These are phyloP conservation scores for Chaetorhynchus papuensis DNA, from an alignment of 2,113 vertebrate species.

Conservation along the genomic window DNA sequence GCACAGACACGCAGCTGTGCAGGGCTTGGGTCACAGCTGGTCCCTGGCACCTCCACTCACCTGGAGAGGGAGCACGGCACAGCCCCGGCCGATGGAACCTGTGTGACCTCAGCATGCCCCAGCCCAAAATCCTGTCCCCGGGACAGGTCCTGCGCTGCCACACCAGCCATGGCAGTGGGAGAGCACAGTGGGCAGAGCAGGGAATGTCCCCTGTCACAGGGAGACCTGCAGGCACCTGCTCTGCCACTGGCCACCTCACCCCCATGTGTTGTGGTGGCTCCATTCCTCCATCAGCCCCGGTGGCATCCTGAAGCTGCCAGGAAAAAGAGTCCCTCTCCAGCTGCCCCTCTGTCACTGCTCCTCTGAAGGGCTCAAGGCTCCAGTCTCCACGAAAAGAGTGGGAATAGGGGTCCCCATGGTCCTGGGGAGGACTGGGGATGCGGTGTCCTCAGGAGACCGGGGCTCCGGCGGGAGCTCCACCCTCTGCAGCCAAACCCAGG, in stretches of 20 bases:
- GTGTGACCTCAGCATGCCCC: accelerated
- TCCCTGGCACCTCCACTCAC: accelerated
- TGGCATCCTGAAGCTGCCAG: neutral
- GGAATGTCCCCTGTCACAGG: neutral
- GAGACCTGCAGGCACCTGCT: neutral
- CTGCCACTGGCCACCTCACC: neutral
- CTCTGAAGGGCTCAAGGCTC: neutral
- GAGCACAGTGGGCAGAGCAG: neutral
- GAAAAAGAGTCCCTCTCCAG: neutral
- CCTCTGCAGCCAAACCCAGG: neutral
- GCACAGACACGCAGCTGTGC: accelerated
- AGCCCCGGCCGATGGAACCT: accelerated
- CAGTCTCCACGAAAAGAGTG: too few species aligned
- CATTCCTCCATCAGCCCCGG: accelerated
- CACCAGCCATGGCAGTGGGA: neutral
- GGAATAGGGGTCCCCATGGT: neutral
- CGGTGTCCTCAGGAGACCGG: accelerated
- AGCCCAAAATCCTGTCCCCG: neutral
- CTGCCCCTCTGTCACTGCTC: neutral
- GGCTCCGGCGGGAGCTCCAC: accelerated
- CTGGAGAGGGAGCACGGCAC: accelerated
- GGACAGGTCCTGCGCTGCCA: neutral
- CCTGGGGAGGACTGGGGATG: accelerated
- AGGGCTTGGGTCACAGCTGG: neutral
- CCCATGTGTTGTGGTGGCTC: accelerated